phyloP scores from a whole-genome alignment of 53 echinoderm and acorn worm species.

The Temnopleurus reevesii region DNA sequence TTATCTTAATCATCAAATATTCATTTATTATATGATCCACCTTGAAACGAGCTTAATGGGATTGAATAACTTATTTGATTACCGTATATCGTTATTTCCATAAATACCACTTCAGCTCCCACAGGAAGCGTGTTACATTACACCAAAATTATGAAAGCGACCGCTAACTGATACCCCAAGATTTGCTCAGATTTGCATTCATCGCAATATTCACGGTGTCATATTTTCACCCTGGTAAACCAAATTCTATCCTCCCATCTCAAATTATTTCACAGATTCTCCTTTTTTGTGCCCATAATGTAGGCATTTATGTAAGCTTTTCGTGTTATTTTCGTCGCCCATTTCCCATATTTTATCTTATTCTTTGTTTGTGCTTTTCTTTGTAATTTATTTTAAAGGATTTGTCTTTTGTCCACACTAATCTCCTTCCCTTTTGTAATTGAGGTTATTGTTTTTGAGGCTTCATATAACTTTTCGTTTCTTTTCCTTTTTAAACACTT shows the following conservation, averaged over 20 bases:
- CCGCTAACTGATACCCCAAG: slow-evolving; percentile 33
- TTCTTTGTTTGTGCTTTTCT: background rate
- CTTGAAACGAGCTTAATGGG: slow-evolving; percentile 14
- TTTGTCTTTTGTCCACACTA: background rate
- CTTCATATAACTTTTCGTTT: background rate
- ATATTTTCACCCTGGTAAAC: slow-evolving; percentile 31
- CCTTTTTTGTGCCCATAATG: background rate
- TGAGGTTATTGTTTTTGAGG: background rate
- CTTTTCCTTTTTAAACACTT: too few species aligned
- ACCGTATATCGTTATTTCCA: slow-evolving; percentile 9
- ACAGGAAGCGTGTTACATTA: background rate
- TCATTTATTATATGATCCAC: slow-evolving; percentile 28
- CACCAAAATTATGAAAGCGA: slow-evolving; percentile 28
- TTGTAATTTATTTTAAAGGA: background rate
- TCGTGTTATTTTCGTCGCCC: background rate
- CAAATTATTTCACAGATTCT: background rate
- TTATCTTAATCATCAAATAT: background rate
- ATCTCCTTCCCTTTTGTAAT: background rate
- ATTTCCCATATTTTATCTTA: background rate
- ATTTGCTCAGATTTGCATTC: slow-evolving; percentile 37
- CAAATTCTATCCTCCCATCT: slow-evolving; percentile 10
- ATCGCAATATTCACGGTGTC: slow-evolving; percentile 5
- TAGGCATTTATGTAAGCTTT: background rate
- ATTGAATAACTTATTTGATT: slow-evolving; percentile 22
- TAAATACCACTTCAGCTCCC: background rate